Base-by-base conservation (phyloP, 2,797 vertebrate species). In the Todus mexicanus region DNA sequence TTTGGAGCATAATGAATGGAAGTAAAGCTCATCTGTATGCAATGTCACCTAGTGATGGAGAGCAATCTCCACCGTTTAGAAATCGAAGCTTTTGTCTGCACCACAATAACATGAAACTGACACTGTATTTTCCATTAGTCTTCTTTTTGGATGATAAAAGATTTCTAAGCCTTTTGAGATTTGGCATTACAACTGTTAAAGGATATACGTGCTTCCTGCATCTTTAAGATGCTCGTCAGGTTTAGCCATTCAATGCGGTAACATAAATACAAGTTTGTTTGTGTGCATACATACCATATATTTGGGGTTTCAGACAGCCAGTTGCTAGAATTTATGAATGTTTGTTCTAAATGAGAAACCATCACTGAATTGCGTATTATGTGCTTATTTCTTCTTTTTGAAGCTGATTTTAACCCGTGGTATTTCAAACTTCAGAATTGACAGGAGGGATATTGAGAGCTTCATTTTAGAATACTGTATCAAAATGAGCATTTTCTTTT, bases 1-100 rank as follows among this genome's bases (percentile, higher is more conserved):
- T 83, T 77, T 87, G 76, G 73, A 81, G 37, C 57, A 31, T 80
- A 84, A 61, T 89, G 84, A 93, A 94, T 94, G 81, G 66, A 86
- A 93, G 48, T 86, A 83, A 83, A 84, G 15, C 71, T 93, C 79
- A 96, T 96, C 84, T 91, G 87, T 91, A 92, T 93, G 73, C 93
- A 78, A 0, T 75, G 73, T 80, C 86, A 89, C 78, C 56, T 92
- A 87, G 50, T 63, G 73, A 94, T 68, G 38, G 87, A 90, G 61
- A 71, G 38, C 33, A 56, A 71, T 89, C 26, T 75, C 21, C 61
- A 73, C 19, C 7, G 0, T 90, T 88, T 71, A 70, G 82, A 90
- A 85, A 72, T 78, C 54, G 71, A 40, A 68, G 87, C 70, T 94
- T 95, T 91, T 95, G 77, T 93, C 68, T 89, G 87, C 60, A 79